Base-by-base conservation (phyloP, 1,140 invertebrate genomes). In the Piezodorus guildinii region DNA sequence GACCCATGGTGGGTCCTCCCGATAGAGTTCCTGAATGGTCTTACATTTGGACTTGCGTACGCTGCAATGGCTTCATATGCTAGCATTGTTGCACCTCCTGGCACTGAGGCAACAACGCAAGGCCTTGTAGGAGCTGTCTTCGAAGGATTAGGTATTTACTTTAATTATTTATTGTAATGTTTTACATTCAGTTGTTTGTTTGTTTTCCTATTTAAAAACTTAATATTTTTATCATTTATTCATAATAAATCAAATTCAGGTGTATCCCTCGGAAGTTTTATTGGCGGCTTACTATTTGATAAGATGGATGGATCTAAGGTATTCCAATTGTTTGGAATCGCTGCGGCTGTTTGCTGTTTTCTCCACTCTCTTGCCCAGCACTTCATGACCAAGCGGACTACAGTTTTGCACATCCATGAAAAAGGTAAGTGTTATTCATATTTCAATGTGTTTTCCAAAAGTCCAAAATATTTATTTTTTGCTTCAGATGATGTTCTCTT, bases 1-100 rank as follows among this genome's bases (percentile, higher is more conserved):
- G 85, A 91, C 74, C 83, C 88, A 0, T 94, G 91, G 90, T 82
- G 80, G 73, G 82, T 88, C 60, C 75, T 96, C 62, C 84, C 90
- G 3, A 82, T 96, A 34, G 93, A 96, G 75, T 72, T 92, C 62
- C 75, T 91, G 9, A 90, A 95, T 75, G 91, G 91, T 16, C 75
- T 94, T 10, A 91, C 91, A 0, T 90, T 90, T 72, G 91, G 92
- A 14, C 78, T 96, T 64, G 90, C 90, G 72, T 96, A 91, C 77
- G 83, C 91, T 0, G 85, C 90, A 10, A 91, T 94, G 84, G 85
- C 90, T 10, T 89, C 88, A 0, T 95, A 94, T 75, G 90, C 90
- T 0, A 90, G 85, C 72, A 83, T 86, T 68, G 82, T 93, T 2
- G 84, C 91, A 6, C 89, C 91, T n/a, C 79, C 83, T 1, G 91